Conservation (phyloP, 2,888 invertebrate species). For the Eulithis prunata region DNA sequence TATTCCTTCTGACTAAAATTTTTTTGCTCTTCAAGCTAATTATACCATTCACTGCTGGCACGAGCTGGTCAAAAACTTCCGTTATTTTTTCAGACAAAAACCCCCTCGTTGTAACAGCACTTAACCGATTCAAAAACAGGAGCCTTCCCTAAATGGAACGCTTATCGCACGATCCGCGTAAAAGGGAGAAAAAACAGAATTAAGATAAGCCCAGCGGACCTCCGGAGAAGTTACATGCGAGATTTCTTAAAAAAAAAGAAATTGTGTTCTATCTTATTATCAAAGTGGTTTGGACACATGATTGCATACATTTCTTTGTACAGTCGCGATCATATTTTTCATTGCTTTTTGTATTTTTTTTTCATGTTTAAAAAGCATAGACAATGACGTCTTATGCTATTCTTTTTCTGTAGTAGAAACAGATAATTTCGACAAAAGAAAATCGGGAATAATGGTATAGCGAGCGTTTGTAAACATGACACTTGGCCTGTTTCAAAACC, state of each 20-base stretch:
- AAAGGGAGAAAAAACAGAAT: constrained; percentile 41
- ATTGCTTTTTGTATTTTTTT: too few species aligned
- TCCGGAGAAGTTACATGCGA: constrained; percentile 30
- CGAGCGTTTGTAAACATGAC: too few species aligned
- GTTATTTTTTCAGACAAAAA: not conserved
- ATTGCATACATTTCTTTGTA: not conserved
- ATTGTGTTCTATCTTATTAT: constrained; percentile 10
- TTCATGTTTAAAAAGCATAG: too few species aligned
- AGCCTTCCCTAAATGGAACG: constrained; percentile 28
- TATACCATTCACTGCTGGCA: too few species aligned
- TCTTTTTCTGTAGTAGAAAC: too few species aligned
- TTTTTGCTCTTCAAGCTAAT: too few species aligned
- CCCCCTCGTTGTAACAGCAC: constrained; percentile 8
- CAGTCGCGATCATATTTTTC: too few species aligned
- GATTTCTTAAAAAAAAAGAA: constrained; percentile 24
- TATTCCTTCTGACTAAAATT: too few species aligned
- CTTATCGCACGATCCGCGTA: constrained; percentile 40
- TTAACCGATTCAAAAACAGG: constrained; percentile 32
- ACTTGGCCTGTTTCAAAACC: too few species aligned
- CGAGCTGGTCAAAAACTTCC: not conserved
- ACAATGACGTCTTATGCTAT: too few species aligned
- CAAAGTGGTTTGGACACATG: constrained; percentile 5
- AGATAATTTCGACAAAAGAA: too few species aligned
- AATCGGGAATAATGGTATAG: too few species aligned
- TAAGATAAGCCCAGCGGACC: constrained; percentile 40